Conservation (phyloP, 2,888 invertebrate genomes). For the Aradus depressus region DNA sequence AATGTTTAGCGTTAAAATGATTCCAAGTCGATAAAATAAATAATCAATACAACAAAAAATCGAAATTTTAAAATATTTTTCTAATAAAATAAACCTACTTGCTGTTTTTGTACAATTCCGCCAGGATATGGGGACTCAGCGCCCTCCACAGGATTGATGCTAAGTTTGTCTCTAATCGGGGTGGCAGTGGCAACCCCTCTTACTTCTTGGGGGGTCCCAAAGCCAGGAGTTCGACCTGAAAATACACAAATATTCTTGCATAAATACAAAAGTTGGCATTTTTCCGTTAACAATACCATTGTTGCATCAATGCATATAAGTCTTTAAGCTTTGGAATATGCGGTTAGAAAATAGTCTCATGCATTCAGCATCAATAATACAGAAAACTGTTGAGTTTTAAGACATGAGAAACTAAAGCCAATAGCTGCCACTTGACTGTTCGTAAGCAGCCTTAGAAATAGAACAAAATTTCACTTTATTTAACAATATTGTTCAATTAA, state of each 20-base stretch:
- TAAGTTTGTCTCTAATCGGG: slow-evolving; percentile 81
- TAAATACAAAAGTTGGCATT: background rate
- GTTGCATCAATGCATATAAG: too few species aligned
- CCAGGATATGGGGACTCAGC: slow-evolving; percentile 47
- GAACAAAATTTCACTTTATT: too few species aligned
- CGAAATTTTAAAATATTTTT: background rate
- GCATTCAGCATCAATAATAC: too few species aligned
- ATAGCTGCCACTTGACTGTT: too few species aligned
- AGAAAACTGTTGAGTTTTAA: too few species aligned
- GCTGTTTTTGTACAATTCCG: slow-evolving; percentile 3
- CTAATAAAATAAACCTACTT: background rate
- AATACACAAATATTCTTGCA: background rate
- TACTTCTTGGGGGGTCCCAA: slow-evolving; percentile 45
- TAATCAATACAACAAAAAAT: background rate
- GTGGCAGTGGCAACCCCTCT: slow-evolving; percentile 49
- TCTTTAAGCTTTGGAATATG: too few species aligned
- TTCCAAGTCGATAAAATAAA: too few species aligned
- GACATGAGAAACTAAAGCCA: too few species aligned
- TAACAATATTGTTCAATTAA: too few species aligned
- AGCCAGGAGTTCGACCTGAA: slow-evolving; percentile 36
- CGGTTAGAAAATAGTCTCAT: too few species aligned
- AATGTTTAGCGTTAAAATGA: too few species aligned
- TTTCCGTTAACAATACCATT: slow-evolving; percentile 1
- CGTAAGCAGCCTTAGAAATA: too few species aligned
- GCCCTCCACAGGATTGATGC: slow-evolving; percentile 82